These are phyloP conservation scores for Naja naja DNA, from an alignment of 2,113 vertebrate species.

Conservation along the genomic window DNA sequence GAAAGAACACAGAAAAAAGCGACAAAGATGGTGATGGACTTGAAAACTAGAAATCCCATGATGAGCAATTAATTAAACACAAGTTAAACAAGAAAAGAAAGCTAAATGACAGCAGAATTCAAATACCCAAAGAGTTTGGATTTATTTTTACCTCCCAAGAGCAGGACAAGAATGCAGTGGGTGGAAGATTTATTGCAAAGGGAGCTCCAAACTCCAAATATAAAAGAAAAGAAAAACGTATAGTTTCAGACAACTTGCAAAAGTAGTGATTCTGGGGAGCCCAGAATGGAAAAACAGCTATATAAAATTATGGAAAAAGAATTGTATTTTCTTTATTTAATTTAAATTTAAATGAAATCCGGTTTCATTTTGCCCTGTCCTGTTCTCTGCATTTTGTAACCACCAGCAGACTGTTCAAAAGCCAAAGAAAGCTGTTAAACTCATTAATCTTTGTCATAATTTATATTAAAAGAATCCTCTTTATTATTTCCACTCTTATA, in stretches of 20 bases:
- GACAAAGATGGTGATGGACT: background rate
- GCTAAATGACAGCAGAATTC: background rate
- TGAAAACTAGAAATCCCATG: background rate
- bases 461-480: too few species aligned
- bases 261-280: background rate
- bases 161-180: background rate
- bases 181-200: background rate
- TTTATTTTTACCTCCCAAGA: background rate
- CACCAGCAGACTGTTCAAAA: background rate
- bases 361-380: background rate
- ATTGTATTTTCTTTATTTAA: background rate
- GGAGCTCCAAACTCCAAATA: background rate
- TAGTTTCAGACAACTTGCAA: background rate
- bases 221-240: background rate
- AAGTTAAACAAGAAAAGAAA: background rate
- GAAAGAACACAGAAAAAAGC: background rate
- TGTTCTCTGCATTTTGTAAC: background rate
- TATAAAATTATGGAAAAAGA: background rate
- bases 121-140: background rate
- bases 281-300: background rate
- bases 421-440: background rate
- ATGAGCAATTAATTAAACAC: background rate
- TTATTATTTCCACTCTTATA: too few species aligned
- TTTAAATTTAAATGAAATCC: background rate
- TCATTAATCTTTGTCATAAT: too few species aligned